Base-by-base conservation (phyloP, 2,113 vertebrate genomes). In the Salvator merianae region DNA sequence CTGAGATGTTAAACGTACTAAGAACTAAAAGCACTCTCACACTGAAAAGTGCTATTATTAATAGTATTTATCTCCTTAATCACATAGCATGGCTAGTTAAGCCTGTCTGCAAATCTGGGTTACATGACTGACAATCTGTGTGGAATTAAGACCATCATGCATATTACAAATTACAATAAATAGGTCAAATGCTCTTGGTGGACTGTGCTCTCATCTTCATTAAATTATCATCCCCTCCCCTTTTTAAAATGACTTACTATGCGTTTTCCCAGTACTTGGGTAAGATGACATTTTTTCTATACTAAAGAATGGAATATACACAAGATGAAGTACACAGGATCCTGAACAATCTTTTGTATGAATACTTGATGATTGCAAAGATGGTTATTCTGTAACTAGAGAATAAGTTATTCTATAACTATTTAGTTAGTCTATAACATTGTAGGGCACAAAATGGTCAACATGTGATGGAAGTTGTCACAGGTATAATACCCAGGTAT, bases 161-260 rank as follows among this genome's bases (percentile, higher is more conserved):
- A 18, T 55, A n/a, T 84, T 88, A 77, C 76, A 88, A 90, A 87
- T 55, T n/a, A 79, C 50, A 85, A 1, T 73, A 81, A 89, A 75
- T 77, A 43, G 78, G 85, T 84, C 86, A 87, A 76, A 93, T 68
- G 38, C 3, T 83, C 24, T 85, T 84, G 75, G 6, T 89, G 1
- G 69, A 80, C 28, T 62, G 43, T 74, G 71, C 20, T 66, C 28
- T 65, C 55, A 38, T 72, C 80, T 47, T 74, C 38, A 47, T 65
- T 34, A 75, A 73, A 63, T 81, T 81, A n/a, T 63, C 43, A 4
- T 59, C 14, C 14, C 18, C 18, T 40, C 16, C 43, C 34, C 47
- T 43, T 82, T 34, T 79, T 22, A 14, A 74, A 82, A 40, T 36
- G 79, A 63, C 53, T 63, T 63, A 62, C 36, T 82, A 59, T 82